These are phyloP conservation scores for Dipodomys stephensi DNA, from an alignment of 2,113 vertebrate species.

Conservation along the genomic window DNA sequence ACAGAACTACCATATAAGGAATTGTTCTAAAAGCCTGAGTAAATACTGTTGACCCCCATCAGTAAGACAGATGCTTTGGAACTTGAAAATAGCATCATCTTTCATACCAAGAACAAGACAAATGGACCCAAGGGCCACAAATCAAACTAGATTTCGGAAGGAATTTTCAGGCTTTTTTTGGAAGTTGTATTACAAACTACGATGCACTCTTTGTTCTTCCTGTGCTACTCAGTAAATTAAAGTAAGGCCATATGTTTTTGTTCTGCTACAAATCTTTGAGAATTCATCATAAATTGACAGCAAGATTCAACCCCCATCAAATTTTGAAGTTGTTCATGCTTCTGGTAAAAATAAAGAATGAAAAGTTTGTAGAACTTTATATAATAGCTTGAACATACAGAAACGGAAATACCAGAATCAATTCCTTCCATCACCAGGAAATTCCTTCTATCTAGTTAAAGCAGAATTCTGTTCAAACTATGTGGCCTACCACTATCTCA, in stretches of 20 bases:
- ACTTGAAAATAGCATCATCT: constrained; percentile 31
- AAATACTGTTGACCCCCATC: neutral
- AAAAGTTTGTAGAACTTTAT: neutral
- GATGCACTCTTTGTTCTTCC: neutral
- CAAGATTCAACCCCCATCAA: constrained; percentile 35
- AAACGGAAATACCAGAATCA: constrained; percentile 40
- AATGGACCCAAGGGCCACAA: neutral
- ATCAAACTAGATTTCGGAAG: constrained; percentile 35
- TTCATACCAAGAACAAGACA: constrained; percentile 38
- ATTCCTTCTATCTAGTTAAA: constrained; percentile 35
- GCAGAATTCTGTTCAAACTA: constrained; percentile 31
- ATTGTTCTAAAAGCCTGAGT: constrained; percentile 16
- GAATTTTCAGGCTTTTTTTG: constrained; percentile 31
- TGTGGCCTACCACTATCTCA: neutral
- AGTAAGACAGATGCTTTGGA: constrained; percentile 33
- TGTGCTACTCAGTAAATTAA: constrained; percentile 2
- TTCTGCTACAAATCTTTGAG: constrained; percentile 32
- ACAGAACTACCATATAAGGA: neutral
- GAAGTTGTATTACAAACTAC: constrained; percentile 44
- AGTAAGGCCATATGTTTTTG: constrained; percentile 49
- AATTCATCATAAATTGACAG: constrained; percentile 37
- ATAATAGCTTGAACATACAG: neutral
- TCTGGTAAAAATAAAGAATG: constrained; percentile 49
- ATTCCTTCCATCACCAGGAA: constrained; percentile 29
- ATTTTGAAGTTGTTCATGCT: constrained; percentile 30